Percentiles rank a stretch among this genome's conserved stretches.
These are phyloP conservation scores for Cancer borealis DNA, from an alignment of 2,888 invertebrate species.

Conservation along the genomic window DNA sequence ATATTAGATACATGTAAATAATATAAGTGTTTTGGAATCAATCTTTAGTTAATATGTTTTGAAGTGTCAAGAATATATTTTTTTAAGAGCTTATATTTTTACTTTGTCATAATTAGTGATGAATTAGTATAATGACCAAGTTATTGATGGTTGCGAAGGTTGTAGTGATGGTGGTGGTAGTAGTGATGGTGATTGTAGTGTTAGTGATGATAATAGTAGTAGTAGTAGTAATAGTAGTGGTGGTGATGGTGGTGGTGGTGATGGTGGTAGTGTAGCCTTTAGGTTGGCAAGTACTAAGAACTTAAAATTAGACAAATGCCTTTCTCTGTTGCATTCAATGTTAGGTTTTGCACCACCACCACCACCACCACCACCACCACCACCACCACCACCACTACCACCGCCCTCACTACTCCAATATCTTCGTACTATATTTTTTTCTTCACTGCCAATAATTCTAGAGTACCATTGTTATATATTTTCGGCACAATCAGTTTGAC, in stretches of 20 bases:
- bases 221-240: not conserved
- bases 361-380: not conserved
- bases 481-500: too few species aligned
- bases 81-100: not conserved
- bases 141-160: not conserved
- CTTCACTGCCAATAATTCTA: too few species aligned
- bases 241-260: not conserved
- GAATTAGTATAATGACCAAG: not conserved
- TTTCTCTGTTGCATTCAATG: not conserved
- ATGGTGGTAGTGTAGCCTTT: not conserved
- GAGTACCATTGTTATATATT: too few species aligned
- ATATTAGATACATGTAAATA: not conserved
- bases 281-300: constrained; percentile 1
- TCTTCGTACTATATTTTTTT: too few species aligned
- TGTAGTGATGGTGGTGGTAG: not conserved
- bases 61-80: not conserved
- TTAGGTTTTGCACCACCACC: not conserved
- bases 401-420: not conserved
- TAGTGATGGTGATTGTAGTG: not conserved
- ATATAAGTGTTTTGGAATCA: not conserved
- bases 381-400: constrained; percentile 1
- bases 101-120: not conserved
- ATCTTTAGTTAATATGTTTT: not conserved
- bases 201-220: not conserved
- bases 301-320: not conserved